These are phyloP conservation scores for Protaetia brevitarsis DNA, from an alignment of 1,140 invertebrate species.

Conservation along the genomic window DNA sequence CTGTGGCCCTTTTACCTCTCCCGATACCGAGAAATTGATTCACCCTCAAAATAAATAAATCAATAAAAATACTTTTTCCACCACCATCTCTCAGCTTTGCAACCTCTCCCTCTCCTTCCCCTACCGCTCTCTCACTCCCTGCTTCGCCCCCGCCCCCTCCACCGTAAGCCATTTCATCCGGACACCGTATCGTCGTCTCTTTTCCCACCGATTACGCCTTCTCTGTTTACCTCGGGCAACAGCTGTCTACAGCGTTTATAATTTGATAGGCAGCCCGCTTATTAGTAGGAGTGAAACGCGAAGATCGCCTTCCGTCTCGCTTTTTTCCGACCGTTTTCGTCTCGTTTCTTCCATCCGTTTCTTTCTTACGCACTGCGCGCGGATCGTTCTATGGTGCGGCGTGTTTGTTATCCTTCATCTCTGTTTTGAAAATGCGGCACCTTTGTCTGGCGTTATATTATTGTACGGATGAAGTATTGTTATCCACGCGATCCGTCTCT, in stretches of 20 bases:
- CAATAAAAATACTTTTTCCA: conserved; percentile 18
- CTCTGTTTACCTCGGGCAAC: conserved; percentile 12
- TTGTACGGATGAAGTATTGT: conserved; percentile 12
- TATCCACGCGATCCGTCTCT: background rate
- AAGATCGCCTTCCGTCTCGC: background rate
- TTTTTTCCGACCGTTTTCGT: background rate
- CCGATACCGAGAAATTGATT: conserved; percentile 17
- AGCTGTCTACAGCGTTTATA: conserved; percentile 16
- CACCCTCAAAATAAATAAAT: conserved; percentile 18
- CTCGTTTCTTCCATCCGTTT: background rate
- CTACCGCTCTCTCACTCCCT: background rate
- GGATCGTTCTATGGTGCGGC: background rate
- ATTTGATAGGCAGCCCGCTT: conserved; percentile 13
- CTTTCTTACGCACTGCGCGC: background rate
- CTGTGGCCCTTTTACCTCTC: background rate
- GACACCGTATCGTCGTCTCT: background rate
- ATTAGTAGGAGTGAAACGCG: conserved; percentile 15
- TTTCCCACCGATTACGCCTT: background rate
- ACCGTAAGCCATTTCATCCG: conserved; percentile 7
- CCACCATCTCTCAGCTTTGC: conserved; percentile 1
- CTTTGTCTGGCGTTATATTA: conserved; percentile 14
- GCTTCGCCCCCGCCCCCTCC: no score
- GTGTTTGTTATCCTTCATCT: conserved; percentile 17
- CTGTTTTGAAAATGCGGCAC: conserved; percentile 10
- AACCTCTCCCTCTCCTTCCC: background rate